Evolutionary conservation across 92 coral and sea anemone genomes (phyloP).

Genomic region (Montipora capitata): DNA sequence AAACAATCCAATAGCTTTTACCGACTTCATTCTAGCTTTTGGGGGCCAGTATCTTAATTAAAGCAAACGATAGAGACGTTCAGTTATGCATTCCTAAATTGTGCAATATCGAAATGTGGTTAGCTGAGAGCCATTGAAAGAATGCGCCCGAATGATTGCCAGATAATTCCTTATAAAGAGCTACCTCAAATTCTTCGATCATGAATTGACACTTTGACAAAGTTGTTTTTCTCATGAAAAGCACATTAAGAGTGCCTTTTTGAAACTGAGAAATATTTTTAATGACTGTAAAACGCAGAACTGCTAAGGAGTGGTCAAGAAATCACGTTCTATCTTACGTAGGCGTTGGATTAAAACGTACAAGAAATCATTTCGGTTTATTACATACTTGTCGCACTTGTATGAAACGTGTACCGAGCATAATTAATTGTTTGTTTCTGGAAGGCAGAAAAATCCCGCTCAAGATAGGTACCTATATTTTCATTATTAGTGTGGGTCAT

Average conservation of each 20-base stretch:
- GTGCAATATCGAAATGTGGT: slow-evolving; percentile 5
- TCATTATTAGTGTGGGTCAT: too few species aligned
- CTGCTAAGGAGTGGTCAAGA: neutral
- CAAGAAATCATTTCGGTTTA: neutral
- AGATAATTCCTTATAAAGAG: neutral
- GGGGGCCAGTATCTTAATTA: neutral
- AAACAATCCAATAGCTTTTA: slow-evolving; percentile 3
- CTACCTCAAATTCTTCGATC: neutral
- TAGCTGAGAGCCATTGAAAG: neutral
- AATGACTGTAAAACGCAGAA: neutral
- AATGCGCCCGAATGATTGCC: neutral
- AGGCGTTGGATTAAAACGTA: too few species aligned
- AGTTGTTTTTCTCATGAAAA: too few species aligned
- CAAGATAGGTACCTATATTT: too few species aligned
- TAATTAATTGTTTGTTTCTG: too few species aligned
- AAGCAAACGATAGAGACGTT: slow-evolving; percentile 3
- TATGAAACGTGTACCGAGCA: too few species aligned
- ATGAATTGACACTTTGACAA: too few species aligned
- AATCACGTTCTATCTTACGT: neutral
- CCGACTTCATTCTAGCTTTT: neutral
- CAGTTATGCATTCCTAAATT: neutral
- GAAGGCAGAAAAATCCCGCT: too few species aligned
- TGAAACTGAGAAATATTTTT: neutral
- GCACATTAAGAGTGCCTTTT: neutral
- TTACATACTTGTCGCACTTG: too few species aligned